Evolutionary conservation across 2,888 invertebrate genomes (phyloP).

Genomic region (Rhagium mordax): DNA sequence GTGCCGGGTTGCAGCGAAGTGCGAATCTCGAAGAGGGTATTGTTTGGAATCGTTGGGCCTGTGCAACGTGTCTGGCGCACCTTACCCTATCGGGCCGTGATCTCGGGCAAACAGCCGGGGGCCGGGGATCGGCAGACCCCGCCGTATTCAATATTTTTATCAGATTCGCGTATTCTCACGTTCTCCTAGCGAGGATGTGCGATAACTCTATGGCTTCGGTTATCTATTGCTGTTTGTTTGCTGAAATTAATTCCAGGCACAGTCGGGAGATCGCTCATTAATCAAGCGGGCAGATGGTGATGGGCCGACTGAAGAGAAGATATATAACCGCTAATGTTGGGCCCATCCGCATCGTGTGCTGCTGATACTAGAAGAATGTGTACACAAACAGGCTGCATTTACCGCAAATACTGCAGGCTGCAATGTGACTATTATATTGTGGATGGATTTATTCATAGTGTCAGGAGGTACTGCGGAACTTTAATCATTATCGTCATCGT

Average conservation of each 20-base stretch:
- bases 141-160: conserved; percentile 67
- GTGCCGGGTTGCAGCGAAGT: neutral
- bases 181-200: conserved; percentile 64
- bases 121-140: conserved; percentile 49
- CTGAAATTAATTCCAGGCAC: conserved; percentile 68
- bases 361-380: conserved; percentile 30
- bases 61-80: conserved; percentile 63
- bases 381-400: conserved; percentile 17
- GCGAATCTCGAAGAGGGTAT: conserved; percentile 41
- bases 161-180: conserved; percentile 70
- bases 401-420: conserved; percentile 14
- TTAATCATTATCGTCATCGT: conserved; percentile 19
- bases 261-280: conserved; percentile 67
- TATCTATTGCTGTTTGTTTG: conserved; percentile 68
- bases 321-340: conserved; percentile 34
- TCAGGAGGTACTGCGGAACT: conserved; percentile 20
- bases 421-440: conserved; percentile 18
- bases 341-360: conserved; percentile 26
- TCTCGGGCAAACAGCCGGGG: conserved; percentile 65
- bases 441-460: conserved; percentile 14
- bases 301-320: conserved; percentile 49
- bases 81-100: conserved; percentile 61
- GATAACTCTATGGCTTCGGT: conserved; percentile 63
- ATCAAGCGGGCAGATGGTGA: conserved; percentile 62
- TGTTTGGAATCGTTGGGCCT: conserved; percentile 52